Base-by-base conservation (phyloP, 2,797 vertebrate genomes). In the Sebastes baramenuke region DNA sequence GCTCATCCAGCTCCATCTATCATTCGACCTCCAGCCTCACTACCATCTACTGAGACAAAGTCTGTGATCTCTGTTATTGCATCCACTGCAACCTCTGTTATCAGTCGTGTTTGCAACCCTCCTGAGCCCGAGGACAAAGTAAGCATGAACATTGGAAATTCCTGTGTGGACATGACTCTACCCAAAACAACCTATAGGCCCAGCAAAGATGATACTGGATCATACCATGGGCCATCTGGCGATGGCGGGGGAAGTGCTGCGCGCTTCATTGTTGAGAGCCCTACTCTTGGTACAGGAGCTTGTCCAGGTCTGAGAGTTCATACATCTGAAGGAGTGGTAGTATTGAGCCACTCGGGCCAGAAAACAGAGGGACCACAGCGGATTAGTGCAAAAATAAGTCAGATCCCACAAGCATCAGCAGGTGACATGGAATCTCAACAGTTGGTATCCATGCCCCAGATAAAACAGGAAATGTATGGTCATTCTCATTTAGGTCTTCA, bases 381-480 rank as follows among this genome's bases (percentile, higher is more conserved):
- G 8, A 98, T 99, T 38, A 98, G 97, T 80, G 98, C 99, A 67
- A 99, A 99, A 93, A 99, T 99, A 78, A 99, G 98, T 93, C 98
- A 97, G 92, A 99, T 99, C 69, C 98, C 99, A 24, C 97, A 97
- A 0, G 98, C 98, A 30, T 98, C 97, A 0, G 97, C 97, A 0
- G 97, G 98, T 25, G 99, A 99, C 86, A 99, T 99, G 1, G 99
- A 99, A 79, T 98, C 99, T 67, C 98, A 99, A 69, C 99, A 98
- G 91, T 95, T 99, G 0, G 98, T 99, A 3, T 96, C 98, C 11
- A 99, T 99, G 95, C 97, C 98, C 20, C 98, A 98, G 90, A 97
- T 97, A n/a, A 99, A 99, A 83, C 97, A 96, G 16, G 99, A 99
- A n/a, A 93, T 97, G 10, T 95, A 98, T 59, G 88, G 94, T 0